Evolutionary conservation across 2,888 invertebrate species (phyloP), one percentile per base, ranked within the genome.

Genomic region (Agrenia bidenticulata): DNA sequence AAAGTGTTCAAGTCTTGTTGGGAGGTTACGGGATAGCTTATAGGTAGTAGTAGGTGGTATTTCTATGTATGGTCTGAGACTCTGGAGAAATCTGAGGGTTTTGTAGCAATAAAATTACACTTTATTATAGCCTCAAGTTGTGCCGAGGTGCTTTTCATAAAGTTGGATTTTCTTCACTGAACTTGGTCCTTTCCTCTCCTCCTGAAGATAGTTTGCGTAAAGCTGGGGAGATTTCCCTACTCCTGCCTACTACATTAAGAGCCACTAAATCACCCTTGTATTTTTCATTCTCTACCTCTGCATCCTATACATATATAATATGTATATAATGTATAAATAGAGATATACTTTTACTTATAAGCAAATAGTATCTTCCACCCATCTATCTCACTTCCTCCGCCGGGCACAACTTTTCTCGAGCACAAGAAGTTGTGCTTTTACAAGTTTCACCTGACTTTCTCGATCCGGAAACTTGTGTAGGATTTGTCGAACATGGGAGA

Each of bases 41-140:
- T 32, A 32, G 5, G 11, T 4, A 32, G 32, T 32, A 7, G 32
- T n/a, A n/a, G n/a, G n/a, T n/a, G n/a, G n/a, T n/a, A n/a, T n/a
- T n/a, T n/a, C n/a, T n/a, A n/a, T n/a, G n/a, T n/a, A n/a, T n/a
- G n/a, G n/a, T n/a, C n/a, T n/a, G n/a, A n/a, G n/a, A n/a, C n/a
- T n/a, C n/a, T 4, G 32, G 32, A 63, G 63, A 64, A 70, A 70
- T 72, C 69, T 65, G 66, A 64, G 63, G 66, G 62, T 62, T 69
- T 64, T 51, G 51, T 23, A 65, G 74, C 76, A 76, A 76, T 76
- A 76, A 76, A 76, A 76, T 76, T 74, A 74, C 73, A 76, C 72
- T 76, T 76, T 76, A 76, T 76, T 76, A 76, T 72, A 71, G 74
- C 74, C 76, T 60, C 73, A 51, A 74, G 73, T 70, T 63, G 61